Evolutionary conservation across 2,113 vertebrate species (phyloP).

Genomic region (Aix galericulata): DNA sequence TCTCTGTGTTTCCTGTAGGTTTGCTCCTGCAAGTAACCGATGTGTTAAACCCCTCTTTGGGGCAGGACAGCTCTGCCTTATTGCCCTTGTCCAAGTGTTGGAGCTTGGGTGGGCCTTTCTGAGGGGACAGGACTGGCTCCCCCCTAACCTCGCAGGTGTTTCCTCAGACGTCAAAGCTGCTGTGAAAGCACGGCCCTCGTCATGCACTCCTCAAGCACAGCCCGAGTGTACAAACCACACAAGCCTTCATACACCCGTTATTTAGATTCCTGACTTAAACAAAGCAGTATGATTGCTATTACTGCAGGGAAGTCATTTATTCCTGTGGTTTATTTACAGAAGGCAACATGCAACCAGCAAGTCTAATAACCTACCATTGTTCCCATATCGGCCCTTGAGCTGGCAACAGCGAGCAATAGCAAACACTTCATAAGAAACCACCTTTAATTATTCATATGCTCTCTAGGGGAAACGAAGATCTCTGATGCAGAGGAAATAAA

Average conservation of each 20-base stretch:
- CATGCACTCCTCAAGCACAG: background rate
- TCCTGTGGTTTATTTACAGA: slow-evolving; percentile 52
- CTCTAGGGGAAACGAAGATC: slow-evolving; percentile 61
- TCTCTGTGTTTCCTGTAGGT: background rate
- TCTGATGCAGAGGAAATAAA: slow-evolving; percentile 68
- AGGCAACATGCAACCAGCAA: slow-evolving; percentile 38
- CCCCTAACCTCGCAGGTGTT: background rate
- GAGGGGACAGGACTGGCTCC: fast-evolving
- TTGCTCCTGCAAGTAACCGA: background rate
- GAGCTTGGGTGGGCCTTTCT: background rate
- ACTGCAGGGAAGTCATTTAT: slow-evolving; percentile 22
- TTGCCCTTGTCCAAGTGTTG: background rate
- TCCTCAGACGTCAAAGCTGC: background rate
- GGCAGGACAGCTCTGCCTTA: background rate
- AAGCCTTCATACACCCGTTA: background rate
- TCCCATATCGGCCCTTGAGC: background rate
- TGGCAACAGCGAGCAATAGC: slow-evolving; percentile 28
- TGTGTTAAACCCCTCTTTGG: background rate
- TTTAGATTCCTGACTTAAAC: slow-evolving; percentile 7
- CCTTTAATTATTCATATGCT: slow-evolving; percentile 73
- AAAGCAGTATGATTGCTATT: slow-evolving; percentile 1
- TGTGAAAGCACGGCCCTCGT: background rate
- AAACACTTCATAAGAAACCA: slow-evolving; percentile 65
- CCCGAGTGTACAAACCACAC: background rate
- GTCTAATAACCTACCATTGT: slow-evolving; percentile 37